A percentile compares a stretch with the other conserved stretches of the same genome.
phyloP scores from a whole-genome alignment of 1,140 invertebrate genomes.

The Phortica variegata region DNA sequence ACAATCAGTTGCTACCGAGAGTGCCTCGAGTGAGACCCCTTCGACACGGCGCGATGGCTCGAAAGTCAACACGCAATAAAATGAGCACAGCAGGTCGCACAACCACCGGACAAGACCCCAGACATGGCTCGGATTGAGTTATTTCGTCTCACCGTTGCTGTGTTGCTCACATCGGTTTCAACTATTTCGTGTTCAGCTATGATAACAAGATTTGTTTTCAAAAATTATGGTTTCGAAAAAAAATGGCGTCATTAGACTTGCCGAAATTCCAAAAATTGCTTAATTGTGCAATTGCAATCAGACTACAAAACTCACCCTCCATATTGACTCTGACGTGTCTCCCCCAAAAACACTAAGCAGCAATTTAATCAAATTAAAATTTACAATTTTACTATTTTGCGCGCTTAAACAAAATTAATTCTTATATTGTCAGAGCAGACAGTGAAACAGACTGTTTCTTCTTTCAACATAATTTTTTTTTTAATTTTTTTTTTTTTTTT shows the following conservation, averaged over 20 bases:
- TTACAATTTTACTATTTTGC: conserved; percentile 27
- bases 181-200: conserved; percentile 47
- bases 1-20: conserved; percentile 22
- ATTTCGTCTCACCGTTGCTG: too few species aligned
- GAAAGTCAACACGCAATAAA: conserved; percentile 11
- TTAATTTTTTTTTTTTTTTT: too few species aligned
- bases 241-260: conserved; percentile 37
- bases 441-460: conserved; percentile 7
- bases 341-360: conserved; percentile 10
- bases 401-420: conserved; percentile 26
- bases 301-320: conserved; percentile 10
- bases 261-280: conserved; percentile 28
- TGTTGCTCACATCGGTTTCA: too few species aligned
- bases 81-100: conserved; percentile 5
- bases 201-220: conserved; percentile 54
- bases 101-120: neutral
- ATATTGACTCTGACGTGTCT: neutral
- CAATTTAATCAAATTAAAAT: conserved; percentile 48
- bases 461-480: too few species aligned
- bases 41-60: conserved; percentile 14
- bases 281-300: conserved; percentile 15
- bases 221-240: conserved; percentile 28
- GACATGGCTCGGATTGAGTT: too few species aligned
- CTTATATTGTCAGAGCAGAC: conserved; percentile 21
- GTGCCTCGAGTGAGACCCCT: conserved; percentile 2